phyloP scores from a whole-genome alignment of 1,140 invertebrate genomes.

The Drosophila melanica region DNA sequence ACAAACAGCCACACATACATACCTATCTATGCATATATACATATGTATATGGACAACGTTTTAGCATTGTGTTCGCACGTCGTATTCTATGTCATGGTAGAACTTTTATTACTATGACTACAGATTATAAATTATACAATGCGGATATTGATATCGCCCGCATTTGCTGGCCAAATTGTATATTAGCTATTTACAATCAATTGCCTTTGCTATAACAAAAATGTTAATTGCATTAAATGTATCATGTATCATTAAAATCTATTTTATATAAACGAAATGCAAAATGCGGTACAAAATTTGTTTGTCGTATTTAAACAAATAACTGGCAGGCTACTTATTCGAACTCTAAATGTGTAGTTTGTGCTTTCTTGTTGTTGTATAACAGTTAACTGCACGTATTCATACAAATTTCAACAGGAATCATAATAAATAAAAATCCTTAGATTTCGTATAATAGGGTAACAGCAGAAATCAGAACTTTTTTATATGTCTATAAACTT shows the following conservation, averaged over 20 bases:
- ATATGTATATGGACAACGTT: neutral
- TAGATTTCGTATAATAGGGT: slow-evolving; percentile 12
- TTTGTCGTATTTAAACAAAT: slow-evolving; percentile 6
- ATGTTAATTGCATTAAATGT: neutral
- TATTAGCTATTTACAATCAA: slow-evolving; percentile 21
- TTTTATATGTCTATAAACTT: neutral
- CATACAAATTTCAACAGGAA: neutral
- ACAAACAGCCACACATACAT: neutral
- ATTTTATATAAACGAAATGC: neutral
- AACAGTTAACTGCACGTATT: slow-evolving; percentile 8
- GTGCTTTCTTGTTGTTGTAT: slow-evolving; percentile 5
- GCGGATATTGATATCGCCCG: neutral
- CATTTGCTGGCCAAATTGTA: no score
- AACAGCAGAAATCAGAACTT: no score
- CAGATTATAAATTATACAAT: neutral
- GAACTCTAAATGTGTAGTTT: slow-evolving; percentile 34
- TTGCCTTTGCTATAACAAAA: neutral
- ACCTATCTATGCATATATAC: neutral
- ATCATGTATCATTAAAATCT: neutral
- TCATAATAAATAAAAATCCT: neutral
- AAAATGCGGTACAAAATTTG: slow-evolving; percentile 15
- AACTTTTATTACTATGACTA: slow-evolving; percentile 1
- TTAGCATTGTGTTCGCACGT: slow-evolving; percentile 6
- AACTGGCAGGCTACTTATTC: slow-evolving; percentile 65
- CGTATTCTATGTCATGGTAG: slow-evolving; percentile 7